Evolutionary conservation across 1,140 invertebrate species (phyloP).

Genomic region (Sycophaga agraensis): DNA sequence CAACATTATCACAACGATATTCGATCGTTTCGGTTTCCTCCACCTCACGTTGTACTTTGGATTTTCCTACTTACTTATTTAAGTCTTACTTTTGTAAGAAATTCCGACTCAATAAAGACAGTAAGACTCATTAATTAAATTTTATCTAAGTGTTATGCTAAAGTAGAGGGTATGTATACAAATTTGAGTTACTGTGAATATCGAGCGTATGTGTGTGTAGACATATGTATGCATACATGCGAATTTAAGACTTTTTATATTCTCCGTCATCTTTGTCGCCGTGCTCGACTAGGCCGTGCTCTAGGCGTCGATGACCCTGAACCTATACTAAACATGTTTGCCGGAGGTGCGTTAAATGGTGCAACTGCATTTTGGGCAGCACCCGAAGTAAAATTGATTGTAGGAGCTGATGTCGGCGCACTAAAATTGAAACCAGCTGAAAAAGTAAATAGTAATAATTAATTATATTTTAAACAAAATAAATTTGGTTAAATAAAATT

Average conservation of each 20-base stretch:
- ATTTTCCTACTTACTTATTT: no score
- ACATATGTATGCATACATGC: neutral
- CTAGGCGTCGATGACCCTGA: slow-evolving; percentile 51
- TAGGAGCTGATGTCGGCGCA: slow-evolving; percentile 35
- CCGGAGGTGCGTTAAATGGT: slow-evolving; percentile 37
- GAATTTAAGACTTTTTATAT: slow-evolving; percentile 38
- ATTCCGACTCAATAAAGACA: neutral
- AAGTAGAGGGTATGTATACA: neutral
- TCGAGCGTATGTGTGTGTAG: neutral
- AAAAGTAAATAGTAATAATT: neutral
- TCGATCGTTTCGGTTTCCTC: no score
- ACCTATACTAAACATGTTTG: slow-evolving; percentile 56
- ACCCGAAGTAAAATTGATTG: slow-evolving; percentile 34
- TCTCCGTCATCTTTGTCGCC: slow-evolving; percentile 55
- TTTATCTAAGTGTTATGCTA: slow-evolving; percentile 11
- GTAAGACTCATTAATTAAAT: slow-evolving; percentile 3
- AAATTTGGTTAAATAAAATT: neutral
- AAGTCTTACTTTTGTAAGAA: neutral
- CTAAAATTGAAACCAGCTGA: slow-evolving; percentile 46
- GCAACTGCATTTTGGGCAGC: slow-evolving; percentile 10
- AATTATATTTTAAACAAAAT: neutral
- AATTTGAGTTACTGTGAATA: no score
- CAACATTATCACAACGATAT: no score
- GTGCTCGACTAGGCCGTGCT: slow-evolving; percentile 39
- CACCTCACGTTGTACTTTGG: no score